Base-by-base conservation (phyloP, 1,140 invertebrate species). In the Plutomurus gul region DNA sequence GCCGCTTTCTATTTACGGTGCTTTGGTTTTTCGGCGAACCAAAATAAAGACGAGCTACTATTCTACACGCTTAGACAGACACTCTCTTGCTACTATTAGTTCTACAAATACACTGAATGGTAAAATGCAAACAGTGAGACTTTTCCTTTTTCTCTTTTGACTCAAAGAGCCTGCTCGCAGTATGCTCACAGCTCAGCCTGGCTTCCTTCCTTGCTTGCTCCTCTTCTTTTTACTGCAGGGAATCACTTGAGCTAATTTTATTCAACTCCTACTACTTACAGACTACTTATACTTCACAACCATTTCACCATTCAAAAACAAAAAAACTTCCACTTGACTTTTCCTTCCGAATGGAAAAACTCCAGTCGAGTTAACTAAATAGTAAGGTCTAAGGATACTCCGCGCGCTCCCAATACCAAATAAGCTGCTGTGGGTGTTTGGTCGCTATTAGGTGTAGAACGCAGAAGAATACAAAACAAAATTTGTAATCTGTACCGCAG, bases 221-320 rank as follows among this genome's bases (percentile, higher is more conserved):
- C 10, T 73, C 65, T 33, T 78, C 49, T 77, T 78, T 78, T 72
- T 47, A 73, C 60, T 73, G 71, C 40, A 78, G 72, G 72, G 77
- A 79, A 79, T 79, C 77, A 74, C 70, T 79, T 79, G 77, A 79
- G 51, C 77, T 79, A 74, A 79, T 75, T 79, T 75, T 79, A 78
- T 72, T 77, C 75, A 77, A 77, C 51, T 77, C 60, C 36, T 40
- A 60, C 75, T 65, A 77, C 56, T 65, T 77, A 77, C 37, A 77
- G 36, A 77, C 76, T 77, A 46, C 70, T 60, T 77, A 71, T 43
- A 40, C 77, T 49, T 74, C 56, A 65, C 33, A 78, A 75, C 71
- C 43, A 74, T 73, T 74, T 78, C 51, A 22, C 70, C 77, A 73
- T 78, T 56, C n/a, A 36, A 73, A 30, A 72, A 47, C 43, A 72